phyloP scores from a whole-genome alignment of 2,113 vertebrate species.

The Pachycephala philippinensis region DNA sequence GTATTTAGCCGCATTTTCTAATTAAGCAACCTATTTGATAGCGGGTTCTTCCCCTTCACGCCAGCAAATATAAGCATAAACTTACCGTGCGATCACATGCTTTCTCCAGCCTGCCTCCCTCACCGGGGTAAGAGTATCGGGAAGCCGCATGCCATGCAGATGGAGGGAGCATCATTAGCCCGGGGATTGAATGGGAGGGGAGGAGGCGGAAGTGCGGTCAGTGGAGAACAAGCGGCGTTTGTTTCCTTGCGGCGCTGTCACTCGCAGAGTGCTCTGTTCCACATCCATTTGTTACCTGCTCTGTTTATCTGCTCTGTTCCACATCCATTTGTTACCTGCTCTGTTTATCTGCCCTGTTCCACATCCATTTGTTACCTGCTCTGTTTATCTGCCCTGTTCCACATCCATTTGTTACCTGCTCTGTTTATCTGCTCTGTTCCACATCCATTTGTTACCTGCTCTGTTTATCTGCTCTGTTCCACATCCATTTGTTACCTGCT shows the following conservation, averaged over 20 bases:
- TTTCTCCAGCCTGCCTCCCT: neutral
- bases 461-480: neutral
- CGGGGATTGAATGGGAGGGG: neutral
- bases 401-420: no score
- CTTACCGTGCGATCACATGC: neutral
- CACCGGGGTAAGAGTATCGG: neutral
- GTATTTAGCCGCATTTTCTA: neutral
- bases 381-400: neutral
- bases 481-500: no score
- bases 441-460: no score
- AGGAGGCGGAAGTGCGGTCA: slow-evolving; percentile 19
- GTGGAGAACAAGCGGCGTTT: neutral
- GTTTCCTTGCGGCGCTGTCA: neutral
- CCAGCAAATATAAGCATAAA: neutral
- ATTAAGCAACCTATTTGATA: neutral
- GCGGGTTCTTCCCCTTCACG: neutral
- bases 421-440: neutral
- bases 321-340: neutral
- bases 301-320: neutral
- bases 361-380: no score
- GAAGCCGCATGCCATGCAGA: neutral
- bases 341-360: neutral
- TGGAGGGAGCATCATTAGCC: neutral
- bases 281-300: no score
- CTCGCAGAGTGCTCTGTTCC: neutral